phyloP scores from a whole-genome alignment of 2,797 vertebrate genomes.

The Sardinella longiceps region DNA sequence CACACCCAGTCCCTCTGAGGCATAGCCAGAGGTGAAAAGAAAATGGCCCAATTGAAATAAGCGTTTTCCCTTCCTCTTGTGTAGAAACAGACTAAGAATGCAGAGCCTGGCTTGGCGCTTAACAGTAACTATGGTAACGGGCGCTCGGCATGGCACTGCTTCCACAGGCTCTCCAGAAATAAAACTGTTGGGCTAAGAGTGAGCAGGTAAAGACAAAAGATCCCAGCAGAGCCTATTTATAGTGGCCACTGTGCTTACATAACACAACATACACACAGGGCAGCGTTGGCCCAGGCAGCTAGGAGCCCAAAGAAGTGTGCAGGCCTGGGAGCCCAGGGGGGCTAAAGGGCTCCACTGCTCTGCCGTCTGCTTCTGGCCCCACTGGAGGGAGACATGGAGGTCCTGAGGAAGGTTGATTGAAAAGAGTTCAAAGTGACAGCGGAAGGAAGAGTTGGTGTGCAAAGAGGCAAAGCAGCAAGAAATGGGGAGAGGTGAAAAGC shows the following conservation, averaged over 20 bases:
- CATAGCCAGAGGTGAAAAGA: slow-evolving; percentile 59
- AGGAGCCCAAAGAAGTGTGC: slow-evolving; percentile 61
- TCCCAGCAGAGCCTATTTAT: slow-evolving; percentile 84
- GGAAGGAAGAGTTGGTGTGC: slow-evolving; percentile 17
- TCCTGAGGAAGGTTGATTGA: background rate
- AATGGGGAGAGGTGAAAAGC: slow-evolving; percentile 10
- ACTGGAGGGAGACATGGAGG: background rate
- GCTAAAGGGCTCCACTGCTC: slow-evolving; percentile 7
- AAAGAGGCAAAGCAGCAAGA: slow-evolving; percentile 40
- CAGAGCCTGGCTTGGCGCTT: slow-evolving; percentile 65
- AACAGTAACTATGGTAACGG: slow-evolving; percentile 89
- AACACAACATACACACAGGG: slow-evolving; percentile 72
- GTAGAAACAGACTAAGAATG: slow-evolving; percentile 82
- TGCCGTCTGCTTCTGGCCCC: background rate
- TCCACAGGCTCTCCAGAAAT: slow-evolving; percentile 84
- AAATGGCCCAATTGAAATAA: slow-evolving; percentile 71
- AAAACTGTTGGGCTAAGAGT: slow-evolving; percentile 85
- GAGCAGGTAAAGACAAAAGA: slow-evolving; percentile 90
- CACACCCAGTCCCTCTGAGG: slow-evolving; percentile 50
- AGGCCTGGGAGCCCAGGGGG: slow-evolving; percentile 60
- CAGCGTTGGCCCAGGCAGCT: slow-evolving; percentile 43
- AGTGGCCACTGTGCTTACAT: slow-evolving; percentile 77
- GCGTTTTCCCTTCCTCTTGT: slow-evolving; percentile 72
- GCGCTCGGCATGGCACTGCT: slow-evolving; percentile 81
- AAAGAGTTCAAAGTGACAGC: background rate